These are phyloP conservation scores for Notoglanidium macrostoma DNA, from an alignment of 2,797 vertebrate genomes.

Conservation along the genomic window DNA sequence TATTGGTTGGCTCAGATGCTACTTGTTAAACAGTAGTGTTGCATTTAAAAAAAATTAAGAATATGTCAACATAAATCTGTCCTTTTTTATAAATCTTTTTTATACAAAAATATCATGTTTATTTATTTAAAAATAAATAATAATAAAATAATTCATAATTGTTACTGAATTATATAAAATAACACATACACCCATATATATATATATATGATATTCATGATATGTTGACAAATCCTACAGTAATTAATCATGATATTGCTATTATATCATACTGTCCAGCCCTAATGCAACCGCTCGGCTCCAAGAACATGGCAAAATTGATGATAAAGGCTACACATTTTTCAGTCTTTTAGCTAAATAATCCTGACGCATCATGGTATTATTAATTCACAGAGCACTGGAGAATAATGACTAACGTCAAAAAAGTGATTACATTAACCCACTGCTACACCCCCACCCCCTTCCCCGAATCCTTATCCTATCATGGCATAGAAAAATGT, in stretches of 20 bases:
- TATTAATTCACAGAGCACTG: conserved; percentile 27
- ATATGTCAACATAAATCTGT: too few species aligned
- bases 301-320: not conserved
- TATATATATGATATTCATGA: not conserved
- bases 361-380: not conserved
- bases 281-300: not conserved
- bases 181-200: too few species aligned
- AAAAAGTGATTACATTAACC: conserved; percentile 35
- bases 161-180: too few species aligned
- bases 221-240: not conserved
- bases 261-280: not conserved
- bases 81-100: too few species aligned
- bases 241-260: not conserved
- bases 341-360: conserved; percentile 1
- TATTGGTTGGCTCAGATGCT: not conserved
- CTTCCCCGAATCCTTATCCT: conserved; percentile 14
- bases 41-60: not conserved
- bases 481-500: conserved; percentile 27
- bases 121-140: not conserved
- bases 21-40: not conserved
- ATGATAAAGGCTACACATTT: not conserved
- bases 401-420: conserved; percentile 24
- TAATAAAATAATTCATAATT: too few species aligned
- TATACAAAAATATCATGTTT: not conserved
- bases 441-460: conserved; percentile 32